Evolutionary conservation across 2,113 vertebrate species (phyloP), one percentile per base, ranked within the genome.

Genomic region (Bostrychus sinensis): DNA sequence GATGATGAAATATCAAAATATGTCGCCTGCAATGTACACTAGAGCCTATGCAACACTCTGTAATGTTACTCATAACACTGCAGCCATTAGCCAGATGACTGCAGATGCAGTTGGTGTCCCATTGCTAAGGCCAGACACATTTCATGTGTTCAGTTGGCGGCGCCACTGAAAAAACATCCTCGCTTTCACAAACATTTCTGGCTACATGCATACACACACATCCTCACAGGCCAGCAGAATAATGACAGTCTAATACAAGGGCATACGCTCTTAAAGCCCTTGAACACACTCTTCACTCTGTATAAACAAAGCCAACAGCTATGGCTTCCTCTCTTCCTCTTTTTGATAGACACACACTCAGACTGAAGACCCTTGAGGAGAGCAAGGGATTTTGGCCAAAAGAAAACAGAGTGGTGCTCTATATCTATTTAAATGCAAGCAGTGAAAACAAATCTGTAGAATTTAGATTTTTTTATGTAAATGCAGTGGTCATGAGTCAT

Each of bases 261-360:
- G 71, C 59, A 66, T 67, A 81, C 58, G 76, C 68, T 76, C 41
- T 59, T 68, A 68, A 82, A 78, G 43, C 80, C 62, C 57, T 81
- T 81, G 48, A 82, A 88, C 61, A 79, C 70, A 78, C 77, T 78
- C 63, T 62, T 37, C 57, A 61, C 58, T 60, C 74, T 80, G 62
- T 58, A 72, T 61, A 81, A 81, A 87, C 78, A 86, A 75, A 77
- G 23, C 41, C 65, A 80, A 74, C 72, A 69, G 60, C 66, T 81
- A 30, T n/a, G 14, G 16, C 28, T 54, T n/a, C 19, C 71, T 57
- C 32, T 36, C 20, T 58, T 28, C 30, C 22, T 17, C 50, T 37
- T 30, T 8, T 51, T 41, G 13, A 11, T 43, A 39, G 7, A 39
- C 16, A 56, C 11, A 48, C 34, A 61, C 65, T 61, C 39, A 62